phyloP scores from a whole-genome alignment of 2,888 invertebrate species.

The Amphiduros pacificus region DNA sequence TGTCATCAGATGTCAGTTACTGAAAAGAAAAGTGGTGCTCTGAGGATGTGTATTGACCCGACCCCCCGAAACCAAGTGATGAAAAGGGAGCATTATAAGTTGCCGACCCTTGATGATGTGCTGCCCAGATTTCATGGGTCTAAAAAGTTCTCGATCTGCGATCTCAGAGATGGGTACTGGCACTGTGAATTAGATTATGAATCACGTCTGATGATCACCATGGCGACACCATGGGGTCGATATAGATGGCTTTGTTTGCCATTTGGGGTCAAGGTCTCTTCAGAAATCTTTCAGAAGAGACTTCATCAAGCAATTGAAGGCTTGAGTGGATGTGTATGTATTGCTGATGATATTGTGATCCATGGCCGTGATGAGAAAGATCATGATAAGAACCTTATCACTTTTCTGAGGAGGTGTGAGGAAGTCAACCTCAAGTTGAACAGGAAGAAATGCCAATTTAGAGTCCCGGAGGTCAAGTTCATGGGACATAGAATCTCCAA shows the following conservation, averaged over 20 bases:
- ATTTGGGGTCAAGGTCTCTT: constrained; percentile 19
- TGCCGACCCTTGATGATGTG: neutral
- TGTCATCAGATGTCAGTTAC: too few relatives aligned
- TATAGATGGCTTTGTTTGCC: constrained; percentile 24
- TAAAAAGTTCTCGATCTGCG: constrained; percentile 22
- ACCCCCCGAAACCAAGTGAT: neutral
- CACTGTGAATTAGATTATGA: constrained; percentile 15
- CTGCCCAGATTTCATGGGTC: neutral
- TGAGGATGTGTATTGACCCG: neutral
- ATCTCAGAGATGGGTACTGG: constrained; percentile 31
- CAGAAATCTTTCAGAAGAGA: constrained; percentile 27
- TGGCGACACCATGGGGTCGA: constrained; percentile 21
- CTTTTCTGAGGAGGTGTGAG: neutral
- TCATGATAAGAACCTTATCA: constrained; percentile 8
- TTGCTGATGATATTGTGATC: constrained; percentile 11
- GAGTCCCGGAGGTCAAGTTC: constrained; percentile 15
- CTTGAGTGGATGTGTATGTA: neutral
- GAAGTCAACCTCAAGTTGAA: constrained; percentile 22
- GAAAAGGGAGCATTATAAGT: neutral
- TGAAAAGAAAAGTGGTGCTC: neutral
- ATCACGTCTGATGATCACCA: constrained; percentile 24
- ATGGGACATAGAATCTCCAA: too few relatives aligned
- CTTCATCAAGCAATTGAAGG: constrained; percentile 26
- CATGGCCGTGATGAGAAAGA: neutral
- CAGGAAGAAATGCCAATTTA: constrained; percentile 16